Evolutionary conservation across 2,797 vertebrate species (phyloP).

Genomic region (Megaceryle alcyon): DNA sequence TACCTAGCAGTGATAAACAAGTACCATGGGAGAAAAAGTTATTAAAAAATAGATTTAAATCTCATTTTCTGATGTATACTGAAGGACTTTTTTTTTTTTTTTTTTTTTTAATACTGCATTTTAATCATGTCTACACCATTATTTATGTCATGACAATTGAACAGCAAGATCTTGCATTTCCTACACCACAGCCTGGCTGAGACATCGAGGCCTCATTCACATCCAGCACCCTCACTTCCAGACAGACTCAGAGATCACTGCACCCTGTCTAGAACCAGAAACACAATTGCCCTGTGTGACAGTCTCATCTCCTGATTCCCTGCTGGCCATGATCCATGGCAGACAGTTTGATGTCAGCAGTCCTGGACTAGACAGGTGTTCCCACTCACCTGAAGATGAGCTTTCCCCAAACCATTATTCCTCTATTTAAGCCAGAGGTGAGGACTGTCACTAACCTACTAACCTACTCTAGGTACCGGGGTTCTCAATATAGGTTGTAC

Average conservation of each 20-base stretch:
- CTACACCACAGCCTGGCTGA: neutral
- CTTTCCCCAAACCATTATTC: neutral
- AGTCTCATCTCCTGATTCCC: neutral
- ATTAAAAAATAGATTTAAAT: neutral
- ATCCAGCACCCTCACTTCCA: neutral
- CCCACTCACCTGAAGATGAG: neutral
- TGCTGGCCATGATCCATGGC: neutral
- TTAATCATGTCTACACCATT: neutral
- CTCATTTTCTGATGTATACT: neutral
- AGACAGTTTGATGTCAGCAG: neutral
- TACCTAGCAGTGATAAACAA: neutral
- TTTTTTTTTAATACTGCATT: neutral
- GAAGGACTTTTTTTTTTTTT: neutral
- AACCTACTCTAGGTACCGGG: neutral
- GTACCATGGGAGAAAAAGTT: neutral
- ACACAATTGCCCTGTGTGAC: neutral
- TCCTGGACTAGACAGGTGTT: neutral
- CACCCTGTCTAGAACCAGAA: neutral
- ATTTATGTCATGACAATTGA: accelerated
- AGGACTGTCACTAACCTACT: neutral
- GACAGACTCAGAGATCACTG: neutral
- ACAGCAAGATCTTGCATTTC: neutral
- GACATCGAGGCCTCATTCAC: accelerated
- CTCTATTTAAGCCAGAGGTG: neutral
- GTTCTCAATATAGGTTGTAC: neutral